Evolutionary conservation across 2,888 invertebrate genomes (phyloP), one percentile per base, ranked within the genome.

Genomic region (Drosophila suboccidentalis): DNA sequence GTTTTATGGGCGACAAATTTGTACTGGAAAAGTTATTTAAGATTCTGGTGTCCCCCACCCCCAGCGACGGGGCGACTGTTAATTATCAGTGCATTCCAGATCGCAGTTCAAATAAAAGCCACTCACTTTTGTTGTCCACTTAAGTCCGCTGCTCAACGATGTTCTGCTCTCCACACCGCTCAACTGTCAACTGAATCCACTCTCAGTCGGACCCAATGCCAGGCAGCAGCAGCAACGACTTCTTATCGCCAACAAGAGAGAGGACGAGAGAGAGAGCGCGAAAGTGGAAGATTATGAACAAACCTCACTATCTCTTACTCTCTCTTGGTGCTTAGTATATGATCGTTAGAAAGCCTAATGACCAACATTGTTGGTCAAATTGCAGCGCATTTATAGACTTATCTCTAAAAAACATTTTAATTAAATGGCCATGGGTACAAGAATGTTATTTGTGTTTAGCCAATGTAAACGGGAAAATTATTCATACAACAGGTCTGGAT

Each of bases 131-230:
- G 58, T 67, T 67, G 54, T 71, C 60, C 75, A 77, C 66, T 74
- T 78, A 53, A 44, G 15, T 55, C 43, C 53, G 70, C 29, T 39
- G 68, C 43, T 57, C 57, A 59, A 63, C 59, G 29, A 11, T 47
- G 73, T 51, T 64, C 58, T 73, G 78, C 53, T 64, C 65, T 51
- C 58, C 43, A 63, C 76, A 51, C 80, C 66, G 75, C 65, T 73
- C 78, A 72, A 60, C 67, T 73, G 58, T 80, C 78, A 81, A 86
- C 89, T 86, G 75, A 88, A n/a, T 47, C 26, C 34, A 11, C 32
- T 39, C 41, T 11, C 15, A 13, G 11, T 22, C 36, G 34, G 15
- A 50, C 26, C 17, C 39, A 38, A 13, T 22, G 26, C 15, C 46
- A 4, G 17, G 11, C 15, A 54, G 22, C 11, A 29, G 22, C 39